A percentile compares a stretch with the other conserved stretches of the same genome.
Conservation (phyloP, 37 sponge, comb jelly and placozoan genomes). For the Ephydatia muelleri region DNA sequence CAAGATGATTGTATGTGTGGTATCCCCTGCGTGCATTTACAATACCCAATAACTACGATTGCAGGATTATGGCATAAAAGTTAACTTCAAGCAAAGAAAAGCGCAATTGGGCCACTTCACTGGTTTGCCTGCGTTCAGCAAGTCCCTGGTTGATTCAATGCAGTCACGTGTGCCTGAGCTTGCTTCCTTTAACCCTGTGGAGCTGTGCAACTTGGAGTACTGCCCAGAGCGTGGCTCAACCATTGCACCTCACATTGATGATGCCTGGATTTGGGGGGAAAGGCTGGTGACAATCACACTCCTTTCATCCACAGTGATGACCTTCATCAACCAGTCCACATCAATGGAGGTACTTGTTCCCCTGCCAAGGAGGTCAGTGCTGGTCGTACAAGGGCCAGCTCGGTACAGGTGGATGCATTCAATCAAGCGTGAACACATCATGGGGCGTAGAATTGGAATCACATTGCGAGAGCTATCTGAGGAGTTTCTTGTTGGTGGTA, state of each 20-base stretch:
- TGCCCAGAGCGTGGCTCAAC: conserved; percentile 76
- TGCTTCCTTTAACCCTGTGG: conserved; percentile 79
- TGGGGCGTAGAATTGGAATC: conserved; percentile 69
- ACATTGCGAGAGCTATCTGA: conserved; percentile 88
- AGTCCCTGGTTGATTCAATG: conserved; percentile 56
- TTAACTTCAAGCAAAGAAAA: conserved; percentile 92
- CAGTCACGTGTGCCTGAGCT: conserved; percentile 20
- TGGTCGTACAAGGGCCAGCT: conserved; percentile 76
- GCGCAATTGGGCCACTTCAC: conserved; percentile 78
- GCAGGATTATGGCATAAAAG: conserved; percentile 96
- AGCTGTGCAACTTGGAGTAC: conserved; percentile 95
- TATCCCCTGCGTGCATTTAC: not conserved
- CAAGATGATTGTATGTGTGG: conserved; percentile 10
- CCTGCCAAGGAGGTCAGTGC: conserved; percentile 73
- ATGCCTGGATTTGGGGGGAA: conserved; percentile 97
- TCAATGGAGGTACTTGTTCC: conserved; percentile 58
- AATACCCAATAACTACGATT: not conserved
- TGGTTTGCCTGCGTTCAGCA: conserved; percentile 85
- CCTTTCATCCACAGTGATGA: conserved; percentile 75
- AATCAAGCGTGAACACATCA: conserved; percentile 76
- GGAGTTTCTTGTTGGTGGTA: conserved; percentile 60
- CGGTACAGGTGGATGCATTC: conserved; percentile 89
- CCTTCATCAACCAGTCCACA: conserved; percentile 51
- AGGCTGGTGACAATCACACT: conserved; percentile 90
- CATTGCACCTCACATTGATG: conserved; percentile 94